phyloP scores from a whole-genome alignment of 2,888 invertebrate species.

The Drosophila koepferae region DNA sequence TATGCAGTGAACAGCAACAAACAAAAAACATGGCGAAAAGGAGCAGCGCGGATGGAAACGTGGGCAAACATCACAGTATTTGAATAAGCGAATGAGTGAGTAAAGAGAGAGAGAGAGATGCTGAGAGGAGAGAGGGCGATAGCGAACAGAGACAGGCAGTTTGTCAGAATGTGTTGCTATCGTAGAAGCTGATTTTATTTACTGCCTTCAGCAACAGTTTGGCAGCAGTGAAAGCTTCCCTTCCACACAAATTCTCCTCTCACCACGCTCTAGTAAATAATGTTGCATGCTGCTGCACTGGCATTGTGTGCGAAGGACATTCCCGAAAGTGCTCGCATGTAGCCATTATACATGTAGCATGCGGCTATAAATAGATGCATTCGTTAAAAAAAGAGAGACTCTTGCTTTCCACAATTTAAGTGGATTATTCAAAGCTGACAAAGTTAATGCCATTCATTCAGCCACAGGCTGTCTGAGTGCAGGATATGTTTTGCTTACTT shows the following conservation, averaged over 20 bases:
- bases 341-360: constrained; percentile 17
- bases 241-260: not conserved
- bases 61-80: constrained; percentile 19
- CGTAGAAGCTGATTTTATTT: constrained; percentile 72
- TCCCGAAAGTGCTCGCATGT: constrained; percentile 57
- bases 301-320: constrained; percentile 68
- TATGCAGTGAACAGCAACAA: constrained; percentile 41
- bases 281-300: constrained; percentile 46
- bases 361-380: constrained; percentile 34
- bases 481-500: not conserved
- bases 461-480: not conserved
- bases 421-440: constrained; percentile 71
- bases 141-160: constrained; percentile 6
- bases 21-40: constrained; percentile 18
- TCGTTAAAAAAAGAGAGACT: constrained; percentile 67
- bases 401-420: constrained; percentile 52
- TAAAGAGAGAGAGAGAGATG: not conserved
- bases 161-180: constrained; percentile 43
- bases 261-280: constrained; percentile 1
- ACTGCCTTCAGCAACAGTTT: constrained; percentile 75
- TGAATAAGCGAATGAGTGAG: constrained; percentile 5
- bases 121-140: not conserved
- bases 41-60: not conserved
- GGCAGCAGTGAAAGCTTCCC: constrained; percentile 19
- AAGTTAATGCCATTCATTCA: constrained; percentile 33